Percentiles rank a stretch among this genome's conserved stretches.
Evolutionary conservation across 2,797 vertebrate genomes (phyloP).

Genomic region (Myotis daubentonii): DNA sequence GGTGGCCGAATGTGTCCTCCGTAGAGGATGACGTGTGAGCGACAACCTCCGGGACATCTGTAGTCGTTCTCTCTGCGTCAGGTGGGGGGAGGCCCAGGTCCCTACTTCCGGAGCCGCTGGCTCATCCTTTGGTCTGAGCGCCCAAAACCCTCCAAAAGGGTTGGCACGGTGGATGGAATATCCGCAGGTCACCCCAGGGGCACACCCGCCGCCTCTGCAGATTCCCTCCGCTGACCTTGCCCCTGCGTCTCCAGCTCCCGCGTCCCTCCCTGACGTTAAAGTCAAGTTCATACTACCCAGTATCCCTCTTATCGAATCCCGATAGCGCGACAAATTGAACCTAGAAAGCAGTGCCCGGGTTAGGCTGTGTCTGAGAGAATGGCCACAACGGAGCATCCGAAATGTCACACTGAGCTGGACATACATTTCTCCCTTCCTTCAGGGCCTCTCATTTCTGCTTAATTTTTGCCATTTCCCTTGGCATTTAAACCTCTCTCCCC

Average conservation of each 20-base stretch:
- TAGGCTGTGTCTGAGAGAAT: not conserved
- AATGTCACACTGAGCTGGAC: not conserved
- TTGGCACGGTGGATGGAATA: rapidly evolving
- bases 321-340: not conserved
- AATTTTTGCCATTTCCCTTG: not conserved
- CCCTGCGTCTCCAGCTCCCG: not conserved
- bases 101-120: not conserved
- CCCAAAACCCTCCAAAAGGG: not conserved
- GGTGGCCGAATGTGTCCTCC: not conserved
- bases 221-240: not conserved
- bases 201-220: not conserved
- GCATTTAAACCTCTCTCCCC: not conserved
- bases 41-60: rapidly evolving
- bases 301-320: not conserved
- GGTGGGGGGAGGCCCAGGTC: not conserved
- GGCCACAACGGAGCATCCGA: not conserved
- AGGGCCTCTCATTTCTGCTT: not conserved
- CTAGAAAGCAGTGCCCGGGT: not conserved
- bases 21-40: not conserved
- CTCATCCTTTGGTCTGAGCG: not conserved
- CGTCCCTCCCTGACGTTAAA: not conserved
- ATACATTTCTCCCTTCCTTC: not conserved
- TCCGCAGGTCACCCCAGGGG: not conserved
- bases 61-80: not conserved
- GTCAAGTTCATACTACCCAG: not conserved